Conservation (phyloP, 1,140 invertebrate genomes). For the Papilio polyxenes region DNA sequence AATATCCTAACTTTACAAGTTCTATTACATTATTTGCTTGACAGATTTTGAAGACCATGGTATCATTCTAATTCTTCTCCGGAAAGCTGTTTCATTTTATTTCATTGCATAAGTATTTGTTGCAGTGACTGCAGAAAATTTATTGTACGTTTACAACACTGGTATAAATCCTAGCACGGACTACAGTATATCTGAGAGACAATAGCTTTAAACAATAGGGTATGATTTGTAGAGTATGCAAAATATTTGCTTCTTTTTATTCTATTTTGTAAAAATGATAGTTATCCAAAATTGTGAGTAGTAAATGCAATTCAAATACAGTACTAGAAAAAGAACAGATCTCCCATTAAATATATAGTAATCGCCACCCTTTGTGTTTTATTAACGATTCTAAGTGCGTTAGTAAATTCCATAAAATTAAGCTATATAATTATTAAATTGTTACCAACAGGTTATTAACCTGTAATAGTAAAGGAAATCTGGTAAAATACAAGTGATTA, state of each 20-base stretch:
- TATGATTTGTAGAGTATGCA: background rate
- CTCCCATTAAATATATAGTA: too few species aligned
- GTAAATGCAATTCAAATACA: background rate
- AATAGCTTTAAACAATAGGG: conserved; percentile 7
- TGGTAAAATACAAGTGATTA: background rate
- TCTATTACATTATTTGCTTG: too few species aligned
- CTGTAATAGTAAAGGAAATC: background rate
- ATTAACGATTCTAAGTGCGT: too few species aligned
- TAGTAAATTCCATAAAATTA: too few species aligned
- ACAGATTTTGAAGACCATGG: too few species aligned
- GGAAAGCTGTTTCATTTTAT: background rate
- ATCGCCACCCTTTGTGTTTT: too few species aligned
- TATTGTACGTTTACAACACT: background rate
- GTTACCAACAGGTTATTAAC: background rate
- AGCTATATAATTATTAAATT: too few species aligned
- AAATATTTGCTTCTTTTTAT: background rate
- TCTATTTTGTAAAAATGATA: background rate
- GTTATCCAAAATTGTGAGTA: background rate
- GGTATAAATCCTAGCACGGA: conserved; percentile 20
- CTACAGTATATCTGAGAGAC: background rate
- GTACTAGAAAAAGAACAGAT: too few species aligned
- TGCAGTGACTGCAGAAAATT: conserved; percentile 9
- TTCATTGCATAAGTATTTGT: background rate
- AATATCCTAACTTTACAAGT: too few species aligned
- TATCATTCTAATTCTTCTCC: too few species aligned